These are phyloP conservation scores for Machimus atricapillus DNA, from an alignment of 2,888 invertebrate species.

Conservation along the genomic window DNA sequence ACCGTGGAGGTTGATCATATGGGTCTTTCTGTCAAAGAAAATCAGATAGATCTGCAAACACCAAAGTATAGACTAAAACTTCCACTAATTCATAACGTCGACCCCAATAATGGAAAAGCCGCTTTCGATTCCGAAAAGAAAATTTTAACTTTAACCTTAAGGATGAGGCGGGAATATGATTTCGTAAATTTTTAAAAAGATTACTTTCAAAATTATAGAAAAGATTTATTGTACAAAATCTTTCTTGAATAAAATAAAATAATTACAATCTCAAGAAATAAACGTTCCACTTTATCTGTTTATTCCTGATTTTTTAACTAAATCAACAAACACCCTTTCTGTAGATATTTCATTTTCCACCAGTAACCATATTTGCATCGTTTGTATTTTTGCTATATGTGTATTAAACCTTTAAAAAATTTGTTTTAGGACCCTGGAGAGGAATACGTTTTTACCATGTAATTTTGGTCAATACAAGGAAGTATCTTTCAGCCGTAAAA, in stretches of 20 bases:
- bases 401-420: no score
- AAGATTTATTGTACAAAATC: neutral
- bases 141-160: constrained; percentile 74
- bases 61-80: constrained; percentile 74
- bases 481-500: no score
- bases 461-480: no score
- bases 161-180: constrained; percentile 82
- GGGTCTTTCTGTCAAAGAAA: constrained; percentile 72
- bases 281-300: no score
- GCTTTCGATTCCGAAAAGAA: constrained; percentile 75
- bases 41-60: constrained; percentile 70
- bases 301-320: no score
- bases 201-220: neutral
- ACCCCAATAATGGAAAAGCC: constrained; percentile 82
- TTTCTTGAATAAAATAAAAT: neutral
- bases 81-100: constrained; percentile 80
- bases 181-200: constrained; percentile 78
- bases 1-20: constrained; percentile 71
- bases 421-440: no score
- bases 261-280: neutral
- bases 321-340: no score
- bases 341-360: no score
- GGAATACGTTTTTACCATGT: no score
- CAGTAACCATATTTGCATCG: no score
- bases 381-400: no score